A percentile compares a stretch with the other conserved stretches of the same genome.
Conservation (phyloP, 2,797 vertebrate species). For the Limnodromus scolopaceus region DNA sequence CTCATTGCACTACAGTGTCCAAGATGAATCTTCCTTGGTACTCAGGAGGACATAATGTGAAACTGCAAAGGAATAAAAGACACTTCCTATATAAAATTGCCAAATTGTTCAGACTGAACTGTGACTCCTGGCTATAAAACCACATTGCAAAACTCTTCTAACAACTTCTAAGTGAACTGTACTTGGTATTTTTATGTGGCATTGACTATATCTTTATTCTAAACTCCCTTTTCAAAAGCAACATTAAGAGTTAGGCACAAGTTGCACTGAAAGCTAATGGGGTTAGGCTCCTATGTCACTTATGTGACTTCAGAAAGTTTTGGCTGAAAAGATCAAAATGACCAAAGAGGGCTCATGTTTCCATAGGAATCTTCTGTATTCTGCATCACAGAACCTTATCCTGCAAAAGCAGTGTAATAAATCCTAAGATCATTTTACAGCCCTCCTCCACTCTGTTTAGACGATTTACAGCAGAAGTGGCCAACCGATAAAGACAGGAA, state of each 20-base stretch:
- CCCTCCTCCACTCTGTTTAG: neutral
- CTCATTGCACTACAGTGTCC: constrained; percentile 24
- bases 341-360: constrained; percentile 40
- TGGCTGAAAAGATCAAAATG: constrained; percentile 52
- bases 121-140: neutral
- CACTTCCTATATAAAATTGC: neutral
- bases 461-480: constrained; percentile 24
- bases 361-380: constrained; percentile 37
- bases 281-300: neutral
- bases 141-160: neutral
- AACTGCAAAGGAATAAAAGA: neutral
- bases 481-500: constrained; percentile 8
- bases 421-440: constrained; percentile 35
- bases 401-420: constrained; percentile 19
- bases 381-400: constrained; percentile 11
- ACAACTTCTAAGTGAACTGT: neutral
- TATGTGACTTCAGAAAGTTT: constrained; percentile 22
- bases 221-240: neutral
- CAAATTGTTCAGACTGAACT: neutral
- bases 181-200: constrained; percentile 7
- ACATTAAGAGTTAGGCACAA: neutral
- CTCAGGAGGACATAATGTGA: constrained; percentile 57
- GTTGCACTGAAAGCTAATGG: neutral
- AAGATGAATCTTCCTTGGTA: constrained; percentile 57
- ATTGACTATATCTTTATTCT: neutral